Conservation (phyloP, 2,797 vertebrate species). For the Coranthus polyacanthus region DNA sequence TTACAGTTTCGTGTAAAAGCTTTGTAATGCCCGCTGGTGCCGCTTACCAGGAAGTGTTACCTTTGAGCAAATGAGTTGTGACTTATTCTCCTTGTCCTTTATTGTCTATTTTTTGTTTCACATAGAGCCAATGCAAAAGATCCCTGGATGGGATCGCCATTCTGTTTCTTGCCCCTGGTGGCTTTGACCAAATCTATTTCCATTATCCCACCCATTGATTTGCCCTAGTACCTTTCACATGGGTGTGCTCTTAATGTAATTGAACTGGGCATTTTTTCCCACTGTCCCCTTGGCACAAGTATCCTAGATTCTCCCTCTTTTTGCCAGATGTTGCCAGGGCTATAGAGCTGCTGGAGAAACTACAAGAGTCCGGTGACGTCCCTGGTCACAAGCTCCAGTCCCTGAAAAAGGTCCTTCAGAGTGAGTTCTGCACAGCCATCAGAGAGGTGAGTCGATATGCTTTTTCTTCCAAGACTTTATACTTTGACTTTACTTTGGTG, state of each 20-base stretch:
- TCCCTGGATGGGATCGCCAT: constrained; percentile 36
- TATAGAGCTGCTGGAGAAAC: constrained; percentile 97
- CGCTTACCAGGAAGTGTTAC: constrained; percentile 36
- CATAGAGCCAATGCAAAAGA: constrained; percentile 46
- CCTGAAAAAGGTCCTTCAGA: constrained; percentile 98
- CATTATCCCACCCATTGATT: constrained; percentile 76
- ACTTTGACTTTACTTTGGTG: constrained; percentile 1
- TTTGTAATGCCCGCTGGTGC: constrained; percentile 29
- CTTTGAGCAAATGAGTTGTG: constrained; percentile 41
- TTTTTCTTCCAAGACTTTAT: background rate
- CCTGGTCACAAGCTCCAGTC: constrained; percentile 98
- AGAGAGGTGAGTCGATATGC: constrained; percentile 91
- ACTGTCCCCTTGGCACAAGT: constrained; percentile 17
- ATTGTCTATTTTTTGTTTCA: constrained; percentile 9
- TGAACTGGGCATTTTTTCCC: constrained; percentile 39
- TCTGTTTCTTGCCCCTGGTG: constrained; percentile 47
- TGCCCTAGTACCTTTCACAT: constrained; percentile 46
- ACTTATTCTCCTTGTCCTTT: constrained; percentile 12
- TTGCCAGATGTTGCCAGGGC: constrained; percentile 94
- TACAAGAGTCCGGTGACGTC: constrained; percentile 96
- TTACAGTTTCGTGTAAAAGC: constrained; percentile 43
- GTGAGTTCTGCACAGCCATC: constrained; percentile 99
- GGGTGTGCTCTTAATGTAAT: constrained; percentile 70
- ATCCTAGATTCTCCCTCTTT: constrained; percentile 25
- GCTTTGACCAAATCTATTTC: constrained; percentile 67